Evolutionary conservation across 2,113 vertebrate genomes (phyloP), one percentile per base, ranked within the genome.

Genomic region (Dicerorhinus sumatrensis): DNA sequence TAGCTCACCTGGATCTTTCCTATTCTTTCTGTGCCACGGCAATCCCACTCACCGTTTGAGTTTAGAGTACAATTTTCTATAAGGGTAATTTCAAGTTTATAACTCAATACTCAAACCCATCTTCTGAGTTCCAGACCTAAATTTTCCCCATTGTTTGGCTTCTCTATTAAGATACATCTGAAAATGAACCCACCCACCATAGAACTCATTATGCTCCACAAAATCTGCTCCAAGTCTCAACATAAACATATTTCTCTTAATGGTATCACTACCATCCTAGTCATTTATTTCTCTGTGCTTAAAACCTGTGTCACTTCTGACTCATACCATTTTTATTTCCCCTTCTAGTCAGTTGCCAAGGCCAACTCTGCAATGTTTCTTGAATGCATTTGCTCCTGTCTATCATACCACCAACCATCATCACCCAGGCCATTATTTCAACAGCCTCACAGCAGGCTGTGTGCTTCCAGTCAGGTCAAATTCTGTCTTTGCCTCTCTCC

Each of bases 331-430:
- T 56, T 79, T 33, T 2, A 1, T 1, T 39, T 39, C 54, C n/a
- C 48, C 29, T 60, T 84, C 46, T 12, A 2, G 1, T 33, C 31
- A 1, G 63, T 1, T 6, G 29, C 69, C n/a, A 82, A 56, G 77
- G 58, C 8, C 51, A 67, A 17, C 8, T 31, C 25, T 5, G 42
- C 70, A 3, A 0, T 3, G 29, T 6, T 39, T 27, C 75, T 7
- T 5, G 13, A 62, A 18, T 4, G 21, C 25, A 16, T 11, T 5
- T 67, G 72, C 8, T 27, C 33, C 33, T 48, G 46, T 21, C 29
- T 20, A 25, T 39, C 51, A 51, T 1, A 0, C 54, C 18, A 23
- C 60, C 54, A 2, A 5, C 2, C n/a, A 6, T 1, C n/a, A 20
- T 2, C 46, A 65, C 36, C 33, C 54, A 51, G 60, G 12, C 54